These are phyloP conservation scores for Pycnonotus jocosus DNA, from an alignment of 2,113 vertebrate genomes.

Conservation along the genomic window DNA sequence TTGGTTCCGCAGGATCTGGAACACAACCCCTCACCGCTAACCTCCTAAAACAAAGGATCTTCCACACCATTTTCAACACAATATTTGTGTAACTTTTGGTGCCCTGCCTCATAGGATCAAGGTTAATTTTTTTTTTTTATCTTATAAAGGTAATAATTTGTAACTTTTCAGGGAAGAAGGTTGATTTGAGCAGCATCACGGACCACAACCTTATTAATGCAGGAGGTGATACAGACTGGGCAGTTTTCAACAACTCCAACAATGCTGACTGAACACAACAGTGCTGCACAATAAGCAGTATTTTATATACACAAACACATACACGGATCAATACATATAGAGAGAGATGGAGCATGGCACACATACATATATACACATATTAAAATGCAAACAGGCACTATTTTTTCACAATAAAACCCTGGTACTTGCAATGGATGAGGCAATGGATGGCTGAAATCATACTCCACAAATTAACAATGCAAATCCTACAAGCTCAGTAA, in stretches of 20 bases:
- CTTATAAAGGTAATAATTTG: neutral
- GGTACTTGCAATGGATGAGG: neutral
- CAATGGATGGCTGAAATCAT: neutral
- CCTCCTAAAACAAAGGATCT: neutral
- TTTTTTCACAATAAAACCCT: neutral
- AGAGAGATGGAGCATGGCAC: neutral
- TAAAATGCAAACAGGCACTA: neutral
- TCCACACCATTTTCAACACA: neutral
- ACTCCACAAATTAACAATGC: neutral
- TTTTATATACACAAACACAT: neutral
- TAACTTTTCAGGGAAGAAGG: neutral
- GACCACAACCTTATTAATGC: neutral
- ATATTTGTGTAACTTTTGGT: neutral
- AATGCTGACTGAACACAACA: neutral
- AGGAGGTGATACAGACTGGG: neutral
- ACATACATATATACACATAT: accelerated
- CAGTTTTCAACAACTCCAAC: neutral
- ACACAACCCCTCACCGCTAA: neutral
- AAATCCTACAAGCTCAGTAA: neutral
- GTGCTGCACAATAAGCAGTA: neutral
- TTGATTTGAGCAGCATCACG: neutral
- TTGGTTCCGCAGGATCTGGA: neutral
- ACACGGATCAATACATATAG: neutral
- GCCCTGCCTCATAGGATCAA: neutral
- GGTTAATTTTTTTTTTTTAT: neutral